phyloP scores from a whole-genome alignment of 2,797 vertebrate genomes.

The Paedocypris micromegethes region DNA sequence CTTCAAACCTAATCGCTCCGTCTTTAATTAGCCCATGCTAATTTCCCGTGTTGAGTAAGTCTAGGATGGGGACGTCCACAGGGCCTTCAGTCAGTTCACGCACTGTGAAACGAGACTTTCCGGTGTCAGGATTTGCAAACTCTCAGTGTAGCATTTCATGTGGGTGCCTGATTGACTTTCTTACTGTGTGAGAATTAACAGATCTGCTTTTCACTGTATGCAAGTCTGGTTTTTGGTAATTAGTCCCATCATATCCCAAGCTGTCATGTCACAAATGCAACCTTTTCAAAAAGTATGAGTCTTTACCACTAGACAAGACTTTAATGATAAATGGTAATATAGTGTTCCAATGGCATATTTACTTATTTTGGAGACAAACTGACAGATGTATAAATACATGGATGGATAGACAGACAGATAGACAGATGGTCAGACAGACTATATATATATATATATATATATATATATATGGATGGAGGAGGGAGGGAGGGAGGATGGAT shows the following conservation, averaged over 20 bases:
- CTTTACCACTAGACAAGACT: conserved; percentile 9
- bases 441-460: too few relatives aligned
- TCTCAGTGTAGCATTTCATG: conserved; percentile 40
- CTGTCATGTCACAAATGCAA: conserved; percentile 42
- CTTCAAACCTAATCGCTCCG: conserved; percentile 53
- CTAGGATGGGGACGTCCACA: conserved; percentile 38
- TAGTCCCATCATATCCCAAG: conserved; percentile 44
- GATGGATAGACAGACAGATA: too few relatives aligned
- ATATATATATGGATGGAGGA: too few relatives aligned
- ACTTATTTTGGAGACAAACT: too few relatives aligned
- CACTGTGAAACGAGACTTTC: conserved; percentile 38
- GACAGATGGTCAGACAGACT: too few relatives aligned
- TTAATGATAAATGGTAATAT: conserved; percentile 1
- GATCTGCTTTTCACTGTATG: conserved; percentile 43
- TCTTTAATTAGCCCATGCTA: conserved; percentile 53
- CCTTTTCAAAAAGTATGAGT: conserved; percentile 14
- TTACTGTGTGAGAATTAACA: conserved; percentile 49
- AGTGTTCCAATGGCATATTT: background rate
- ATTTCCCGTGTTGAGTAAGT: conserved; percentile 50
- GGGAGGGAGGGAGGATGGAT: too few relatives aligned
- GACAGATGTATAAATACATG: too few relatives aligned
- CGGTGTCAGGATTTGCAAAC: conserved; percentile 40
- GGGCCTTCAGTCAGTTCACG: conserved; percentile 42
- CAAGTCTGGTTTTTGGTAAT: conserved; percentile 43
- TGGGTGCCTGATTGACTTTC: conserved; percentile 47